Evolutionary conservation across 2,797 vertebrate species (phyloP).

Genomic region (Micromesistius poutassou): DNA sequence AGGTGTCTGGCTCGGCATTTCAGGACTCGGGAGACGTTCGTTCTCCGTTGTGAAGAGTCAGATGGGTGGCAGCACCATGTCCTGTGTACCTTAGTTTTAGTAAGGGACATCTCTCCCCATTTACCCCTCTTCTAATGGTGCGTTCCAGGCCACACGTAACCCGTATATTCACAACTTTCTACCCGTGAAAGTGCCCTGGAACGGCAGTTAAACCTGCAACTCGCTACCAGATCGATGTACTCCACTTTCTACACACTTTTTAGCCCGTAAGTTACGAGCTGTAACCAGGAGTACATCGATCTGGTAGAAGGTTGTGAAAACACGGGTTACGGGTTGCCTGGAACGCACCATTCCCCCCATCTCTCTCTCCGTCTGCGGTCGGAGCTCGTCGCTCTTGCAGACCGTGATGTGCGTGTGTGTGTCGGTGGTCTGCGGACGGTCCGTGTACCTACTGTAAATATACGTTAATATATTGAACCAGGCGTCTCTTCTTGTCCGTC

Average conservation of each 20-base stretch:
- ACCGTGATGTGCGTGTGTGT: conserved; percentile 18
- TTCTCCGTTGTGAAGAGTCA: conserved; percentile 75
- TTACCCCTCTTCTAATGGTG: conserved; percentile 33
- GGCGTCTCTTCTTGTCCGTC: conserved; percentile 47
- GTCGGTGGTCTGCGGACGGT: neutral
- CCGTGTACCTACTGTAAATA: conserved; percentile 55
- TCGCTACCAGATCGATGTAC: too few species aligned
- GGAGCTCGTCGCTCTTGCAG: conserved; percentile 57
- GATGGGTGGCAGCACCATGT: conserved; percentile 73
- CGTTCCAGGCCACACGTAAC: too few species aligned
- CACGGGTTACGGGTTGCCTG: too few species aligned
- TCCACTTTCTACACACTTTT: too few species aligned
- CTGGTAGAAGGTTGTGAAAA: too few species aligned
- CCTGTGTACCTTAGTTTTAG: conserved; percentile 87
- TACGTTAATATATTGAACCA: conserved; percentile 49
- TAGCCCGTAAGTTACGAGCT: too few species aligned
- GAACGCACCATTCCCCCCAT: too few species aligned
- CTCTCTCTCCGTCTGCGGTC: conserved; percentile 44
- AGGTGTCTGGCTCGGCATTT: neutral
- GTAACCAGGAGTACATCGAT: too few species aligned
- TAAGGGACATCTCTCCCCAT: conserved; percentile 90
- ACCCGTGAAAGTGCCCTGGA: too few species aligned
- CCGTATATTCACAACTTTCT: too few species aligned
- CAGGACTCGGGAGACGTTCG: conserved; percentile 33
- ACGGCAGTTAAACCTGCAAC: too few species aligned